Evolutionary conservation across 2,113 vertebrate species (phyloP), one percentile per base, ranked within the genome.

Genomic region (Furnarius figulus): DNA sequence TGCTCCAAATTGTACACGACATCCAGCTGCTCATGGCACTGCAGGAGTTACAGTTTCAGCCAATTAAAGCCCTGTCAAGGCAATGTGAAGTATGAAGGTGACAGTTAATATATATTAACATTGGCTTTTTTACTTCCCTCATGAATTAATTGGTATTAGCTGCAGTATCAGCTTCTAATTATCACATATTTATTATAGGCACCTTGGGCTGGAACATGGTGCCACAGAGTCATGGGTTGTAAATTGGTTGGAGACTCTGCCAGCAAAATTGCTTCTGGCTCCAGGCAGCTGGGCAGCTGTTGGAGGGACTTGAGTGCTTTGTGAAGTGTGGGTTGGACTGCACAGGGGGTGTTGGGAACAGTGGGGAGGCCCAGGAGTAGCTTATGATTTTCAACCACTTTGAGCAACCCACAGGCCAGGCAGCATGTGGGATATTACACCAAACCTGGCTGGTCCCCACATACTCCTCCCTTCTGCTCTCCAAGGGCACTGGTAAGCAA

Each of bases 81-180:
- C 56, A 93, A 53, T 28, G 21, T 50, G 74, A 90, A 61, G 6
- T 56, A 65, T 74, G 84, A 93, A 70, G 53, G 65, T 76, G 59
- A 94, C 25, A 79, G 62, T 71, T 68, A 89, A 85, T 82, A 80
- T 61, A 53, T 58, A 85, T 83, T 81, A 81, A 78, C 68, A 62
- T 23, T 75, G 65, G 14, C 11, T 78, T 94, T 88, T 91, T 94
- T 56, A 74, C 67, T 91, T 96, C 72, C 68, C 49, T 82, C 23
- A 16, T 73, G 37, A 95, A 91, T 88, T 96, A 93, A 87, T 16
- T 80, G 31, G 5, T 85, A 83, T 62, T 94, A 86, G 37, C 70
- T 92, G 63, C 46, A 81, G 53, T 65, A 76, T 56, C 61, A 93
- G 61, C 66, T 95, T 95, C 66, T 95, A 96, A 91, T 93, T 92